Conservation (phyloP, 2,113 vertebrate genomes). For the Arizona elegans region DNA sequence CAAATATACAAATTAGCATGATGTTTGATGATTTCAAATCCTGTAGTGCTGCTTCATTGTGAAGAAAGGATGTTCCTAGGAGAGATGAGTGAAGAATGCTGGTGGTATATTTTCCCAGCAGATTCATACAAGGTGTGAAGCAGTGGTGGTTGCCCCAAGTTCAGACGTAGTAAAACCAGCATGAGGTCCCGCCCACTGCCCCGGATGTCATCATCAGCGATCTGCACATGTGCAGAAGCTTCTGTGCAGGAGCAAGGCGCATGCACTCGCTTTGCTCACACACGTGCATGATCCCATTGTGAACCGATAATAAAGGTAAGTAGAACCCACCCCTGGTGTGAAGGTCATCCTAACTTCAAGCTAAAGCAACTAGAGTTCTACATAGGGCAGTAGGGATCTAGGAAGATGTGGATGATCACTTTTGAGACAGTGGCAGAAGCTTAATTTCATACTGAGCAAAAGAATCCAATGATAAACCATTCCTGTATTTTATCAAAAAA, state of each 20-base stretch:
- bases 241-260: too few relatives aligned
- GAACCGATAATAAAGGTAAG: too few relatives aligned
- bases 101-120: background rate
- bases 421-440: background rate
- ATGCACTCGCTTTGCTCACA: too few relatives aligned
- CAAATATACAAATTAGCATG: background rate
- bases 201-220: too few relatives aligned
- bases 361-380: background rate
- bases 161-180: too few relatives aligned
- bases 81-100: background rate
- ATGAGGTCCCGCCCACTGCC: too few relatives aligned
- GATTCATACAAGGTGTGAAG: background rate
- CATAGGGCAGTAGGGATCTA: background rate
- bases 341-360: background rate
- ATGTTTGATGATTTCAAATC: background rate
- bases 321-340: background rate
- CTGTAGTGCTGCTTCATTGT: background rate
- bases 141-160: too few relatives aligned
- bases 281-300: too few relatives aligned
- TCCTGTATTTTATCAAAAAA: background rate
- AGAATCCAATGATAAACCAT: background rate
- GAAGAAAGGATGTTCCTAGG: background rate
- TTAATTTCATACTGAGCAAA: background rate
- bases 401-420: background rate
- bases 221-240: too few relatives aligned